A percentile compares a stretch with the other conserved stretches of the same genome.
Evolutionary conservation across 2,113 vertebrate species (phyloP).

Genomic region (Haemorhous mexicanus): DNA sequence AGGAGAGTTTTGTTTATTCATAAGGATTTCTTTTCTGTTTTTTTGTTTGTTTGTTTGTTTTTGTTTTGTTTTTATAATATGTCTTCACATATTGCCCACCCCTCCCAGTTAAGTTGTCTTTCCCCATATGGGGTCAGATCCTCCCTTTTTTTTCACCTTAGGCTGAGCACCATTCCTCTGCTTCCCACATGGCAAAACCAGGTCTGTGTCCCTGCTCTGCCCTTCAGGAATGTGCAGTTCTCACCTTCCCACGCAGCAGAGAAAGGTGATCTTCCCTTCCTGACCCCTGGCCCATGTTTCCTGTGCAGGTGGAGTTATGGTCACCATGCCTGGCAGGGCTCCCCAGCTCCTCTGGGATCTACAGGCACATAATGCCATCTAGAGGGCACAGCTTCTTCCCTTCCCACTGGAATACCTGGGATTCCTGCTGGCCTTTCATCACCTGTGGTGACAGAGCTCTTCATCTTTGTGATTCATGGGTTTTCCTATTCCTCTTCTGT

Average conservation of each 20-base stretch:
- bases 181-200: background rate
- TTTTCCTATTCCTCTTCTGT: background rate
- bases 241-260: background rate
- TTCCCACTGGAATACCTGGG: background rate
- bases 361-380: background rate
- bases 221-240: background rate
- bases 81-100: background rate
- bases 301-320: background rate
- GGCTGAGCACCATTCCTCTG: background rate
- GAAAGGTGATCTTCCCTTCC: background rate
- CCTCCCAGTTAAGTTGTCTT: background rate
- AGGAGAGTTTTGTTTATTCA: background rate
- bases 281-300: background rate
- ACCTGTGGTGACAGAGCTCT: background rate
- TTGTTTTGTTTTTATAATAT: background rate
- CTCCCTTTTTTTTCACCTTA: background rate
- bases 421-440: background rate
- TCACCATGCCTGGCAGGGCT: background rate
- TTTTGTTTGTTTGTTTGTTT: background rate
- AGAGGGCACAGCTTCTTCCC: background rate
- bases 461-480: background rate
- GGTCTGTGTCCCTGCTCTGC: background rate
- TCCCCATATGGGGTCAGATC: background rate
- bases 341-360: background rate
- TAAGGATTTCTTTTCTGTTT: background rate